phyloP scores from a whole-genome alignment of 2,797 vertebrate species.

The Myotis vivesi region DNA sequence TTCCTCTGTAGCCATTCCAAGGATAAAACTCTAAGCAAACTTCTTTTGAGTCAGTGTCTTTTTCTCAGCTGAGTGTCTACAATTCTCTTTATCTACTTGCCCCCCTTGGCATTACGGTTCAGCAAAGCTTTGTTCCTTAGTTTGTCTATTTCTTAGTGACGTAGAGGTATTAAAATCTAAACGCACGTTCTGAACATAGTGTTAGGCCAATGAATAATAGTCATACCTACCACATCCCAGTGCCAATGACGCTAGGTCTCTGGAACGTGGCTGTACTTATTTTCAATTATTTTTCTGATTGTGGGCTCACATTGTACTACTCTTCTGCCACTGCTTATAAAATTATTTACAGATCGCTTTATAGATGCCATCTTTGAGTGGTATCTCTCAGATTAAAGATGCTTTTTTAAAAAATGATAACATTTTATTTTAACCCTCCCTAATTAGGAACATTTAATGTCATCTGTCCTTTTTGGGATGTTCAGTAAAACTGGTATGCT shows the following conservation, averaged over 20 bases:
- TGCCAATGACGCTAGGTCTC: background rate
- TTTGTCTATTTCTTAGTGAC: background rate
- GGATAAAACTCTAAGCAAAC: background rate
- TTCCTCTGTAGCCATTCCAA: background rate
- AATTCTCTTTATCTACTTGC: background rate
- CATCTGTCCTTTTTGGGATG: conserved; percentile 50
- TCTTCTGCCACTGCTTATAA: background rate
- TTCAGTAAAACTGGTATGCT: conserved; percentile 4
- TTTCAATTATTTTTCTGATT: background rate
- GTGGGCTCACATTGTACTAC: background rate
- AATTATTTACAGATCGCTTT: conserved; percentile 33
- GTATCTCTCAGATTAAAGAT: background rate
- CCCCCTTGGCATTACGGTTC: background rate
- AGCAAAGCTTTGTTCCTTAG: background rate
- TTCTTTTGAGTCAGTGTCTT: background rate
- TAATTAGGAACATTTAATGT: conserved; percentile 5
- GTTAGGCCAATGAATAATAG: background rate
- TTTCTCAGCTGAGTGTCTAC: background rate
- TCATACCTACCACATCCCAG: background rate
- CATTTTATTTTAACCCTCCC: conserved; percentile 42
- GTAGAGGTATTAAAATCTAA: background rate
- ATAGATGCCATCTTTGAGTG: background rate
- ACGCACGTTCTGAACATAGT: background rate
- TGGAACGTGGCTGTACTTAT: background rate
- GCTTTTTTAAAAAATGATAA: background rate